These are phyloP conservation scores for Sylvia atricapilla DNA, from an alignment of 2,113 vertebrate genomes.

Conservation along the genomic window DNA sequence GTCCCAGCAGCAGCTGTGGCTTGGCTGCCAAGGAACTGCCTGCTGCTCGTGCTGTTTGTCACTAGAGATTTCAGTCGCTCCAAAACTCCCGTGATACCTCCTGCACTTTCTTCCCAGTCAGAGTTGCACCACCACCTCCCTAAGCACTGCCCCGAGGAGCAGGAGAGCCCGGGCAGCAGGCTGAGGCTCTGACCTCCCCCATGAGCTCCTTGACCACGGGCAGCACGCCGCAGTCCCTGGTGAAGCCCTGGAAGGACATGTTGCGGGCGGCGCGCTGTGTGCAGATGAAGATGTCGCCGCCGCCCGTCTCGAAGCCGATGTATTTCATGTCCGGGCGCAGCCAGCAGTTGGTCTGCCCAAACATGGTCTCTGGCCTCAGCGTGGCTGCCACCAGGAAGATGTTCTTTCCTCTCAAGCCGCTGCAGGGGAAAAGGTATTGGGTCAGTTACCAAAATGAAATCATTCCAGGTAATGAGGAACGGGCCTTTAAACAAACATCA, in stretches of 20 bases:
- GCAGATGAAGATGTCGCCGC: constrained; percentile 87
- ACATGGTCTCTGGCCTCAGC: constrained; percentile 96
- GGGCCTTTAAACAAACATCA: background rate
- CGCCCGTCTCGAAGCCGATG: constrained; percentile 85
- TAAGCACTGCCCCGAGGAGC: background rate
- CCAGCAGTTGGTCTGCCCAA: constrained; percentile 99
- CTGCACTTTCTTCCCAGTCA: fast-evolving
- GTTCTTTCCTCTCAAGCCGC: constrained; percentile 87
- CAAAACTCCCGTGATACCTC: fast-evolving
- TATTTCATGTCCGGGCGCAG: constrained; percentile 93
- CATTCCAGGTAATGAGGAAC: background rate
- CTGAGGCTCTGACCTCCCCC: constrained; percentile 86
- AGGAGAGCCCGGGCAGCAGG: background rate
- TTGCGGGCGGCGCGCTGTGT: constrained; percentile 90
- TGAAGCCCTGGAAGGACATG: constrained; percentile 96
- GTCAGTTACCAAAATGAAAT: background rate
- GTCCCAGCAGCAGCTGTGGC: background rate
- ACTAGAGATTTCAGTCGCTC: background rate
- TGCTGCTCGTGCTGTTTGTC: background rate
- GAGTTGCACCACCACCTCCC: background rate
- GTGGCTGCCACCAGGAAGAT: constrained; percentile 95
- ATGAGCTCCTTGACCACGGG: constrained; percentile 90
- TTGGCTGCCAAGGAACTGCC: background rate
- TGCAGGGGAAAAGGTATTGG: constrained; percentile 24
- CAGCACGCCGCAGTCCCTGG: constrained; percentile 85